phyloP scores from a whole-genome alignment of 1,140 invertebrate species.

The Trichogramma pretiosum region DNA sequence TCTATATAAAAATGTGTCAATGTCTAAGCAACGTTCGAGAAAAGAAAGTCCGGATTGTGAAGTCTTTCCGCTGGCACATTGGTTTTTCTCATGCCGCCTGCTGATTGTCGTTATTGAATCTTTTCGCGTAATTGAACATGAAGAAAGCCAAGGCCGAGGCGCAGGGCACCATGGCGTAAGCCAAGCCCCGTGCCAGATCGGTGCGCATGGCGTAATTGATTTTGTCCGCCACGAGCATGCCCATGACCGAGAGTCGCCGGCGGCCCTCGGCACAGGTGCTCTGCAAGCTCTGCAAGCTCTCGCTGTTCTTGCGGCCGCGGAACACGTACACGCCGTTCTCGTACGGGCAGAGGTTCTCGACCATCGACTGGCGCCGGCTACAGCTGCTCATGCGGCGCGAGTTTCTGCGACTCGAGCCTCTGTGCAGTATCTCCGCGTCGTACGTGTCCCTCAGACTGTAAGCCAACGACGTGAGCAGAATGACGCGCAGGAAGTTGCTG shows the following conservation, averaged over 20 bases:
- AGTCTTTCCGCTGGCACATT: no score
- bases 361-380: background rate
- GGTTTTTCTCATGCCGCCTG: no score
- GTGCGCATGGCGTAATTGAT: conserved; percentile 27
- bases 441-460: conserved; percentile 12
- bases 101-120: background rate
- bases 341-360: background rate
- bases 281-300: background rate
- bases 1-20: no score
- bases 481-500: background rate
- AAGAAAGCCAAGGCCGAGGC: conserved; percentile 26
- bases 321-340: background rate
- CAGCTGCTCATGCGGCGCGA: background rate
- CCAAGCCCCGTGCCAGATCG: conserved; percentile 31
- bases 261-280: conserved; percentile 17
- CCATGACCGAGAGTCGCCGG: conserved; percentile 31
- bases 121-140: conserved; percentile 13
- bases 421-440: conserved; percentile 11
- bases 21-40: no score
- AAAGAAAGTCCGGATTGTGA: no score
- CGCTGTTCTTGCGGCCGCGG: background rate
- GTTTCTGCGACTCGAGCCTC: conserved; percentile 10
- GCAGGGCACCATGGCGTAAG: conserved; percentile 34
- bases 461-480: conserved; percentile 5
- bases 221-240: conserved; percentile 28